These are phyloP conservation scores for Dryadula phaetusa DNA, from an alignment of 2,888 invertebrate genomes.

Conservation along the genomic window DNA sequence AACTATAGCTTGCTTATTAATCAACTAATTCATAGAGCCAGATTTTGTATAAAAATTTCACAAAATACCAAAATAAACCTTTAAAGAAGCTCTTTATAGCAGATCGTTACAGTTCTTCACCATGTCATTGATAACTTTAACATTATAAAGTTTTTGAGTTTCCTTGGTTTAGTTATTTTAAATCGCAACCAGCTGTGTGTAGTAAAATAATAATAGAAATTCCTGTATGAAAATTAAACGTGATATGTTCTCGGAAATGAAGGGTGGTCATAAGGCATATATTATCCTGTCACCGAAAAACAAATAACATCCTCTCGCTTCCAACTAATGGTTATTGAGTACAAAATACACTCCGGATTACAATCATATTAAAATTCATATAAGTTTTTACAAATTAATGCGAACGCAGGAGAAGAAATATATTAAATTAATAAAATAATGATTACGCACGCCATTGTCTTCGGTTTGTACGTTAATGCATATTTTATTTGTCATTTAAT, in stretches of 20 bases:
- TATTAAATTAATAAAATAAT: not conserved
- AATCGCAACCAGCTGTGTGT: no score
- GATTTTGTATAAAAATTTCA: no score
- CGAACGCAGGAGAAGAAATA: not conserved
- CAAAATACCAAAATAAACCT: no score
- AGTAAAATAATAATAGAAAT: not conserved
- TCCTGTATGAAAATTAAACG: not conserved
- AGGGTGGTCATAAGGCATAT: not conserved
- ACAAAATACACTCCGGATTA: not conserved
- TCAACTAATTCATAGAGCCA: no score
- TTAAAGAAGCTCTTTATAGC: no score
- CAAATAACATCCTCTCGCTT: not conserved
- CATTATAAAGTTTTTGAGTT: no score
- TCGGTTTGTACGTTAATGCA: no score
- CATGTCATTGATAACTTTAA: no score
- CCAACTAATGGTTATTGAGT: not conserved
- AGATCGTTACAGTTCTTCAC: no score
- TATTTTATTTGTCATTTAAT: not conserved
- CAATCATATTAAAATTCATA: not conserved
- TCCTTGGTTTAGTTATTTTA: no score
- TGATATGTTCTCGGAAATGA: not conserved
- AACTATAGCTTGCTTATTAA: no score
- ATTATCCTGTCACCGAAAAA: constrained; percentile 3
- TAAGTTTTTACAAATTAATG: no score
- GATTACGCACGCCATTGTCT: not conserved